Percentiles rank a stretch among this genome's conserved stretches.
Evolutionary conservation across 1,140 invertebrate species (phyloP).

Genomic region (Danaus plexippus): DNA sequence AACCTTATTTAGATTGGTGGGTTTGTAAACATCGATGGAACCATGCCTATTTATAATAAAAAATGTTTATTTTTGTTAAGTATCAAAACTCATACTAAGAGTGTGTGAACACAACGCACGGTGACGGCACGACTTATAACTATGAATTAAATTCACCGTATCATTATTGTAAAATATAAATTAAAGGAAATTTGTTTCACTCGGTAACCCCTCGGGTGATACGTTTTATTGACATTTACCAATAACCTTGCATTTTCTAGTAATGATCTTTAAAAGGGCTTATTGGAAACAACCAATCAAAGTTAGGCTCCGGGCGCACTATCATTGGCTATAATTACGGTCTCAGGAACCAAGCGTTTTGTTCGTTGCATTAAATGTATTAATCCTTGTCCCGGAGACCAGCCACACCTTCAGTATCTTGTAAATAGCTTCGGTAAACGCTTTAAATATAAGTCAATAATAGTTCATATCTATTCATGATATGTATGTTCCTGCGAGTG

Average conservation of each 20-base stretch:
- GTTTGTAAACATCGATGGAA: no score
- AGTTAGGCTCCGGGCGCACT: constrained; percentile 22
- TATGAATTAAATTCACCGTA: no score
- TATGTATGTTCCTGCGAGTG: constrained; percentile 45
- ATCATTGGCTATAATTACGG: constrained; percentile 35
- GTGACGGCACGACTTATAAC: no score
- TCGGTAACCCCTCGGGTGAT: not conserved
- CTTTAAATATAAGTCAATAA: constrained; percentile 29
- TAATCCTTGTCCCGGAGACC: constrained; percentile 42
- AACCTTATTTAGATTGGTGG: no score
- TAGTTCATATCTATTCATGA: constrained; percentile 46
- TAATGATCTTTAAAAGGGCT: constrained; percentile 16
- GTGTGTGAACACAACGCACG: no score
- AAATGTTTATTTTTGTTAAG: no score
- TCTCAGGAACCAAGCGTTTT: constrained; percentile 25
- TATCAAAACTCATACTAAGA: no score
- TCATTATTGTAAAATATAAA: no score
- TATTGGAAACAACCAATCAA: constrained; percentile 31
- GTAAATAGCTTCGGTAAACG: no score
- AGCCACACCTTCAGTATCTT: constrained; percentile 41
- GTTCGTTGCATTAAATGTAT: constrained; percentile 32
- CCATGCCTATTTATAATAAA: no score
- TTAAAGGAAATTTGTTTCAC: constrained; percentile 3
- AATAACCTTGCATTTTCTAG: constrained; percentile 18
- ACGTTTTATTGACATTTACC: constrained; percentile 16